phyloP scores from a whole-genome alignment of 2,113 vertebrate genomes.

The Elephas maximus region DNA sequence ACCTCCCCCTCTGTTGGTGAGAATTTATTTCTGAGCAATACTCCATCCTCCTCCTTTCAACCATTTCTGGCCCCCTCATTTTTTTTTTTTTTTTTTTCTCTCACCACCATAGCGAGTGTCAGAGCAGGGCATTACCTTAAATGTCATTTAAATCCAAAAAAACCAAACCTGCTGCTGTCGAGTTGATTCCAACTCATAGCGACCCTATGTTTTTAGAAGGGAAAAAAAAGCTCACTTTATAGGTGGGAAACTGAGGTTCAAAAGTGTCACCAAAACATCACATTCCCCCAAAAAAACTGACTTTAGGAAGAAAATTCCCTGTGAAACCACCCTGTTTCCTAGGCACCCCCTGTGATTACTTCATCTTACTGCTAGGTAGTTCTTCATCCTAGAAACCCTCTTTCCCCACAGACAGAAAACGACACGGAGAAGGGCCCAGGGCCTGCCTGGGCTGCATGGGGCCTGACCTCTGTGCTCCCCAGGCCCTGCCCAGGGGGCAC shows the following conservation, averaged over 20 bases:
- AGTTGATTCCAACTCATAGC: too few species aligned
- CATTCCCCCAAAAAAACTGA: background rate
- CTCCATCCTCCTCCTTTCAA: background rate
- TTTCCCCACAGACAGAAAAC: background rate
- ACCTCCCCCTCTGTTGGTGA: background rate
- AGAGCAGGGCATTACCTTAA: background rate
- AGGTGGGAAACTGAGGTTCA: constrained; percentile 26
- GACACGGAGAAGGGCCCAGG: background rate
- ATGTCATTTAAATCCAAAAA: background rate
- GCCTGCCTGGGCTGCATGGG: rapidly evolving
- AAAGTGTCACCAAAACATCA: background rate
- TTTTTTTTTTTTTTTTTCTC: too few species aligned
- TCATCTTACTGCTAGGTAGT: background rate
- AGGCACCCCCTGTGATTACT: too few species aligned
- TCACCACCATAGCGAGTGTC: background rate
- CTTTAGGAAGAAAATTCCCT: constrained; percentile 24
- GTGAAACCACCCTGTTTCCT: background rate
- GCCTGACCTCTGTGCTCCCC: background rate
- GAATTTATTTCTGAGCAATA: background rate
- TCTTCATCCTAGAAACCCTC: background rate
- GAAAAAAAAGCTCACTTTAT: background rate
- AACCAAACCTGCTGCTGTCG: too few species aligned
- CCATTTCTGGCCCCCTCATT: too few species aligned
- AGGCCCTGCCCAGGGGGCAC: background rate
- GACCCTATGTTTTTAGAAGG: background rate